A percentile compares a stretch with the other conserved stretches of the same genome.
phyloP scores from a whole-genome alignment of 2,888 invertebrate genomes.

The Ochropacha duplaris region DNA sequence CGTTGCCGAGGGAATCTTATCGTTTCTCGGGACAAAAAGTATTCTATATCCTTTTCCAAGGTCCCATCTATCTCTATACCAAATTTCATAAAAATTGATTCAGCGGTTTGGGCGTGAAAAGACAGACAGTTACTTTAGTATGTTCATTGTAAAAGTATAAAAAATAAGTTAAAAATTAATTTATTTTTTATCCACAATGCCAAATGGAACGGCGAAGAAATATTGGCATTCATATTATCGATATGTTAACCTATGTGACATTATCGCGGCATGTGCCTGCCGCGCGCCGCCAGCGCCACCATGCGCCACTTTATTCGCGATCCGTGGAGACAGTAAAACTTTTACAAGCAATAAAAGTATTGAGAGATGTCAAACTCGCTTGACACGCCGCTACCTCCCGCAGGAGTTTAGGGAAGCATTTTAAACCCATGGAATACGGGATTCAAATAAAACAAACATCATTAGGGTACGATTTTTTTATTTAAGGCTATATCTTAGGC shows the following conservation, averaged over 20 bases:
- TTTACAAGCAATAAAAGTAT: slow-evolving; percentile 21
- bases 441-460: no score
- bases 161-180: background rate
- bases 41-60: no score
- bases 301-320: background rate
- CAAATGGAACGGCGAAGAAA: background rate
- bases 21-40: no score
- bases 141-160: no score
- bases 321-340: slow-evolving; percentile 9
- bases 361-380: slow-evolving; percentile 7
- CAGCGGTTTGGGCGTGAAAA: no score
- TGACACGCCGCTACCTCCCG: slow-evolving; percentile 10
- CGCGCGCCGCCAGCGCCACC: background rate
- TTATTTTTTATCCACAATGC: background rate
- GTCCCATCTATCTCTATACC: no score
- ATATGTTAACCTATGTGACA: background rate
- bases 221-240: background rate
- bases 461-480: no score
- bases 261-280: slow-evolving; percentile 4
- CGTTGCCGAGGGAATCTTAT: no score
- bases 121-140: no score
- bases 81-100: no score
- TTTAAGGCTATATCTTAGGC: no score
- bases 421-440: background rate
- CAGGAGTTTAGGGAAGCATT: background rate